Base-by-base conservation (phyloP, 2,797 vertebrate genomes). In the Gymnocypris eckloni region DNA sequence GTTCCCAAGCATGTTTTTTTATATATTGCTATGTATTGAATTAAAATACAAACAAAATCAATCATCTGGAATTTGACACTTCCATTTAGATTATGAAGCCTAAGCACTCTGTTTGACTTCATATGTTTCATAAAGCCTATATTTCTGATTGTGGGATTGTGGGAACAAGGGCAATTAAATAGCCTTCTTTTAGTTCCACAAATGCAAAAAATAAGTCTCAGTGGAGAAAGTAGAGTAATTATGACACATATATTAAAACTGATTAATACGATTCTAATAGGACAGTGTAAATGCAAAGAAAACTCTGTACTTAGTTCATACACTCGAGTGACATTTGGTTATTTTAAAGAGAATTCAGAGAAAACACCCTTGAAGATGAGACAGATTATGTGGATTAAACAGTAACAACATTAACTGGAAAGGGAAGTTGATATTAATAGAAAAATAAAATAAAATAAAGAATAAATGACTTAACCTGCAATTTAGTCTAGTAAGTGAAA, bases 31-130 rank as follows among this genome's bases (percentile, higher is more conserved):
- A 43, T 39, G 18, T 43, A 59, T 15, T 59, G 75, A 54, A 37
- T 76, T 76, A 56, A 77, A 76, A 76, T 15, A 59, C 20, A n/a
- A 13, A 56, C 75, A n/a, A 77, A 39, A n/a, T 39, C 73, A 39
- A 11, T 41, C 20, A 41, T 56, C 33, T 15, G 11, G 2, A 13
- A 41, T 59, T 16, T 77, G 15, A 37, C 28, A 67, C 64, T 67
- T 67, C 6, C 7, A 67, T 67, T 67, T 8, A 67, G 28, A 37
- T 18, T 7, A 67, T 18, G 64, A 67, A 37, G 6, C 13, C 28
- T 67, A 3, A 37, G 64, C 33, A 5, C 20, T 59, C 12, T 39
- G 28, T 52, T 56, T 20, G 11, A 39, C 28, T 6, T 33, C 28
- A 54, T 39, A 37, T 8, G 3, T 1, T 39, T 13, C 3, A 39